Conservation (phyloP, 2,888 invertebrate genomes). For the Pristionchus maxplancki region DNA sequence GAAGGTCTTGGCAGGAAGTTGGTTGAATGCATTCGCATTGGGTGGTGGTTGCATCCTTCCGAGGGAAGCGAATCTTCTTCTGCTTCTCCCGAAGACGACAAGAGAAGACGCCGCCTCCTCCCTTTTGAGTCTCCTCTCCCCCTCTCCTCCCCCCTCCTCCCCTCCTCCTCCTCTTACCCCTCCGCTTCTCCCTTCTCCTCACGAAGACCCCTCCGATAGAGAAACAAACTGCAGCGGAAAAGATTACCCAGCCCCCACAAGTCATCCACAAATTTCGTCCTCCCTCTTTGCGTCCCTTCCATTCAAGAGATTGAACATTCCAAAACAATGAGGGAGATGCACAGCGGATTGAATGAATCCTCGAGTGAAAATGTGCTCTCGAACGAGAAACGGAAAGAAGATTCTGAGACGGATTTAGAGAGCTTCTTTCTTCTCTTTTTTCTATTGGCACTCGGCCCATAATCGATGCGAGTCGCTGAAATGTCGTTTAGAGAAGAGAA, state of each 20-base stretch:
- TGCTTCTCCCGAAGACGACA: constrained; percentile 17
- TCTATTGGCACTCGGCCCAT: neutral
- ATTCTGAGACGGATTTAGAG: constrained; percentile 11
- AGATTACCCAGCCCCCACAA: constrained; percentile 19
- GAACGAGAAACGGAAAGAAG: neutral
- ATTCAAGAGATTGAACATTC: neutral
- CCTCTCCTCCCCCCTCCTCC: neutral
- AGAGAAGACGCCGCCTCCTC: constrained; percentile 23
- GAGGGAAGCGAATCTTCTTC: neutral
- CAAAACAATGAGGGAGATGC: neutral
- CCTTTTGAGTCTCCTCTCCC: constrained; percentile 23
- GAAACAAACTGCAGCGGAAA: constrained; percentile 38
- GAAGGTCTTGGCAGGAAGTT: neutral
- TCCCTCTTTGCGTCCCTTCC: neutral
- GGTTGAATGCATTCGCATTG: neutral
- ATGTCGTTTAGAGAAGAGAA: constrained; percentile 1
- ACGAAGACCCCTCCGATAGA: constrained; percentile 11
- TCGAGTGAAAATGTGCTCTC: neutral
- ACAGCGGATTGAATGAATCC: neutral
- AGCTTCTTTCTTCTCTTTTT: neutral
- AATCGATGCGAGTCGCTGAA: neutral
- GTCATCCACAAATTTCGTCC: neutral
- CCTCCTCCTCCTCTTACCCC: too few relatives aligned
- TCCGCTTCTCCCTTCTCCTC: neutral
- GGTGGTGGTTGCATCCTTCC: neutral